These are phyloP conservation scores for Cynocephalus volans DNA, from an alignment of 2,113 vertebrate species.

Conservation along the genomic window DNA sequence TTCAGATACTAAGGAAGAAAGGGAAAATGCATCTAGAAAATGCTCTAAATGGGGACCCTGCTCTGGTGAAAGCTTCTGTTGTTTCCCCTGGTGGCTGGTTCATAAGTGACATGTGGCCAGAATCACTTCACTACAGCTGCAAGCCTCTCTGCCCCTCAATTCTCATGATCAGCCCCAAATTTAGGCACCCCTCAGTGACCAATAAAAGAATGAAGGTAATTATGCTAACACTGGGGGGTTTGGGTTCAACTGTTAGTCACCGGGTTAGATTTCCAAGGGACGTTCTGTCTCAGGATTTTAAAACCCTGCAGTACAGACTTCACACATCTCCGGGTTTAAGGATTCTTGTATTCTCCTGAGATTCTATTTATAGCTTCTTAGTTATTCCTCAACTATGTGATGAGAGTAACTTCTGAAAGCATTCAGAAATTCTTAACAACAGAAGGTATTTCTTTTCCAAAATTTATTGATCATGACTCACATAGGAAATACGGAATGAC, in stretches of 20 bases:
- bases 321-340: accelerated
- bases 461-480: conserved; percentile 57
- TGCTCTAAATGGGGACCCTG: not conserved
- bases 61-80: not conserved
- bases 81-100: not conserved
- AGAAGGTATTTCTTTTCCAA: conserved; percentile 54
- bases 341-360: conserved; percentile 63
- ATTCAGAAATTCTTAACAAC: not conserved
- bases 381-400: not conserved
- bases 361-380: conserved; percentile 24
- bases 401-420: conserved; percentile 21
- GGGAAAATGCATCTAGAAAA: not conserved
- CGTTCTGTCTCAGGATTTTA: not conserved
- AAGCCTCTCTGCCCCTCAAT: not conserved
- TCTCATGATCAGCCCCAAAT: not conserved
- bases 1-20: not conserved
- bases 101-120: not conserved
- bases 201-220: conserved; percentile 21
- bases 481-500: conserved; percentile 60
- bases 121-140: not conserved
- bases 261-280: conserved; percentile 6
- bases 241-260: not conserved
- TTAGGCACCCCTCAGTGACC: not conserved
- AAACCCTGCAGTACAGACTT: not conserved
- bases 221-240: not conserved